These are phyloP conservation scores for Buphagus erythrorhynchus DNA, from an alignment of 2,797 vertebrate genomes.

Conservation along the genomic window DNA sequence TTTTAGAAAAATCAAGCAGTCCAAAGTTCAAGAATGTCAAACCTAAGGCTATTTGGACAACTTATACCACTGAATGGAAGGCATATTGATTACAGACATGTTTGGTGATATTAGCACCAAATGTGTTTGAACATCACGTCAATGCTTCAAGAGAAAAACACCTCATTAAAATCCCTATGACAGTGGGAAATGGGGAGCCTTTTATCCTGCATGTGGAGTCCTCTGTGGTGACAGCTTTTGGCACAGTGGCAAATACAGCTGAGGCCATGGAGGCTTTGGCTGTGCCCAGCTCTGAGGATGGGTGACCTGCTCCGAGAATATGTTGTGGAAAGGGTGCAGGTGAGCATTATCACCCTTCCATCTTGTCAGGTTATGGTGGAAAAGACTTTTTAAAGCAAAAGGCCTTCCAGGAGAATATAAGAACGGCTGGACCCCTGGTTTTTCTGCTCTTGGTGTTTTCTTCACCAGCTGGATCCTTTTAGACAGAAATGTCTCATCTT, in stretches of 20 bases:
- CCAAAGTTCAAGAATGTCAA: neutral
- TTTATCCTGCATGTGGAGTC: neutral
- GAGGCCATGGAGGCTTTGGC: neutral
- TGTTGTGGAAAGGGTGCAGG: neutral
- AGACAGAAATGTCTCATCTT: neutral
- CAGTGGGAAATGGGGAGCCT: neutral
- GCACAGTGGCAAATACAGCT: neutral
- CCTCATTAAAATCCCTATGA: neutral
- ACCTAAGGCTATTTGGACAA: neutral
- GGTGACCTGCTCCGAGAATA: fast-evolving
- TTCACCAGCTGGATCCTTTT: neutral
- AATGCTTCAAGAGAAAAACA: neutral
- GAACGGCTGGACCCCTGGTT: neutral
- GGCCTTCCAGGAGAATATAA: neutral
- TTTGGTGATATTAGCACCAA: neutral
- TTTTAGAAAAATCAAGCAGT: neutral
- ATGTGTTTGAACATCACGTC: neutral
- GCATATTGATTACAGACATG: neutral
- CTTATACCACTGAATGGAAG: neutral
- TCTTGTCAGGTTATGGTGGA: neutral
- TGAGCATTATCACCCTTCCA: neutral
- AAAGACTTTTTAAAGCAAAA: neutral
- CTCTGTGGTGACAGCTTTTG: neutral
- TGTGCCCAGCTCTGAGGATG: neutral
- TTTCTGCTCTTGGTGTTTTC: neutral